A percentile compares a stretch with the other conserved stretches of the same genome.
Conservation (phyloP, 2,113 vertebrate species). For the Chinchilla lanigera region DNA sequence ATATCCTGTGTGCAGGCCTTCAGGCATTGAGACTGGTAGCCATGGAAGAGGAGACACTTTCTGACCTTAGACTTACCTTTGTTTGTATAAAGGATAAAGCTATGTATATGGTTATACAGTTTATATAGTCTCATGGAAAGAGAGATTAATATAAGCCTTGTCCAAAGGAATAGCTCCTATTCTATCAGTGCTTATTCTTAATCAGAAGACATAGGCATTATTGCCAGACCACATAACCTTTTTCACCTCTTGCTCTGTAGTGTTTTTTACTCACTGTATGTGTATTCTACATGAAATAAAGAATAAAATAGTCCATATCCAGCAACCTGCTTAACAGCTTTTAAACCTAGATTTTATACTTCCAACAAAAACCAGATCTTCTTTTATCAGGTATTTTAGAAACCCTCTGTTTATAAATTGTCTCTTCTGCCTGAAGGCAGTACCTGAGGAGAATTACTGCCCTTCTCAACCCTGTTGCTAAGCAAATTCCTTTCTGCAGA, state of each 20-base stretch:
- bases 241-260: neutral
- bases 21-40: neutral
- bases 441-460: neutral
- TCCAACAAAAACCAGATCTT: neutral
- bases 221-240: neutral
- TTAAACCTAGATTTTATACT: neutral
- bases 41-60: neutral
- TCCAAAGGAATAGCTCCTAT: neutral
- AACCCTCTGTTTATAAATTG: neutral
- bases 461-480: neutral
- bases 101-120: neutral
- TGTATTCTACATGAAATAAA: neutral
- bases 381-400: neutral
- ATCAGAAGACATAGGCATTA: neutral
- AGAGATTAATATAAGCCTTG: neutral
- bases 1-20: neutral
- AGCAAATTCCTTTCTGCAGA: neutral
- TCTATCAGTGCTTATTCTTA: constrained; percentile 16
- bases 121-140: neutral
- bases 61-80: neutral
- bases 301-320: neutral
- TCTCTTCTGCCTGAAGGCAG: neutral
- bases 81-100: neutral
- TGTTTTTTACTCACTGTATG: neutral
- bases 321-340: neutral